Evolutionary conservation across 92 coral and sea anemone genomes (phyloP).

Genomic region (Nematostella vectensis): DNA sequence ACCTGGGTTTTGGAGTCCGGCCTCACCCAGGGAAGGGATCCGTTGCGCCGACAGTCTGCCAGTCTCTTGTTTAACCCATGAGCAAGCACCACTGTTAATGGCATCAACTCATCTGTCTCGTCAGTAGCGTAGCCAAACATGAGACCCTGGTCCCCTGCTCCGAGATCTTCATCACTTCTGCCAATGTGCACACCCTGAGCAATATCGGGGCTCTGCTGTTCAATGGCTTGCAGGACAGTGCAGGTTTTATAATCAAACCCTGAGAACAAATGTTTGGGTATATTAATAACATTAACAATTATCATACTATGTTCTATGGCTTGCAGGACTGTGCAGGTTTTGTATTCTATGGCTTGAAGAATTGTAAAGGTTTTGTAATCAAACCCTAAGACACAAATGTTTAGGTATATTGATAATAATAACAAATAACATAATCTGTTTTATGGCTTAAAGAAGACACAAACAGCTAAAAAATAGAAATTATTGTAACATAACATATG

Average conservation of each 20-base stretch:
- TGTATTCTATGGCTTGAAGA: conserved; percentile 54
- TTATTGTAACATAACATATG: too few relatives aligned
- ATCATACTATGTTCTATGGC: conserved; percentile 32
- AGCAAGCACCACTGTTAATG: conserved; percentile 36
- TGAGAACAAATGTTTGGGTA: too few relatives aligned
- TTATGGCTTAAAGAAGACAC: too few relatives aligned
- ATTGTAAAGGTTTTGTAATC: background rate
- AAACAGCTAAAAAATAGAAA: too few relatives aligned
- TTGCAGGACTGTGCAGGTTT: conserved; percentile 50
- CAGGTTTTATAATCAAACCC: conserved; percentile 78
- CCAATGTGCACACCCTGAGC: conserved; percentile 48
- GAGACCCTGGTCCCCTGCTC: conserved; percentile 61
- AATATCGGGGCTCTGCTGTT: conserved; percentile 50
- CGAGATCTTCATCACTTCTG: conserved; percentile 35
- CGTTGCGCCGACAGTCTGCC: conserved; percentile 49
- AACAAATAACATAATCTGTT: background rate
- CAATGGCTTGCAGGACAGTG: conserved; percentile 44
- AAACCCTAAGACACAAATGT: background rate
- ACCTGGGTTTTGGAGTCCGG: conserved; percentile 66
- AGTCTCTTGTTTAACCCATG: conserved; percentile 37
- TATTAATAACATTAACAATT: background rate
- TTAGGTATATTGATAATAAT: background rate
- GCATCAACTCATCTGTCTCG: conserved; percentile 60
- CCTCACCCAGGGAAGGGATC: conserved; percentile 43
- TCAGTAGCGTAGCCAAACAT: conserved; percentile 66